A percentile compares a stretch with the other conserved stretches of the same genome.
phyloP scores from a whole-genome alignment of 2,113 vertebrate genomes.

The Toxostoma redivivum region DNA sequence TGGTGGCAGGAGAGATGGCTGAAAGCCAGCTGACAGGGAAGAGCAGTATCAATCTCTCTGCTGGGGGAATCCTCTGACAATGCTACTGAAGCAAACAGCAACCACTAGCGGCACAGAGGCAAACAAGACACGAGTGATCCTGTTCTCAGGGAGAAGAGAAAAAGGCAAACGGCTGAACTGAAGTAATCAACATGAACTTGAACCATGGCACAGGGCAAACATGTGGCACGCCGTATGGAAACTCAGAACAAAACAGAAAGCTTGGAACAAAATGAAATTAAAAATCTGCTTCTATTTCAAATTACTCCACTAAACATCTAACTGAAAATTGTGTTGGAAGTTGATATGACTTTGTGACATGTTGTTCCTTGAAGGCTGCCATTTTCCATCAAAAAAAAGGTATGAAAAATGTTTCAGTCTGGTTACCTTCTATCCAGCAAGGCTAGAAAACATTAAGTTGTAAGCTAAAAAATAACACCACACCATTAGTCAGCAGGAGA shows the following conservation, averaged over 20 bases:
- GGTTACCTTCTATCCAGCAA: constrained; percentile 2
- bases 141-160: background rate
- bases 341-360: constrained; percentile 42
- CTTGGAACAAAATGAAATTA: constrained; percentile 59
- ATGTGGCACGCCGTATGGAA: constrained; percentile 49
- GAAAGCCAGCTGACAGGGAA: constrained; percentile 43
- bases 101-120: background rate
- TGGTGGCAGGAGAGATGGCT: constrained; percentile 36
- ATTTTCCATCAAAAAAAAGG: constrained; percentile 28
- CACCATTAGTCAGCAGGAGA: background rate
- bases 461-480: background rate
- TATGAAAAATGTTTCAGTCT: background rate
- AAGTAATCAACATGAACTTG: constrained; percentile 29
- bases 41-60: background rate
- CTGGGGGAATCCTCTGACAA: constrained; percentile 14
- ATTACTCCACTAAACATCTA: constrained; percentile 27
- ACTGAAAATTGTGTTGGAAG: constrained; percentile 28
- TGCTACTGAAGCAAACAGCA: background rate
- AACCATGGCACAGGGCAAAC: constrained; percentile 41
- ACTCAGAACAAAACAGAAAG: constrained; percentile 52
- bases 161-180: constrained; percentile 20
- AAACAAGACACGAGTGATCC: background rate
- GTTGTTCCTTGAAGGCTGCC: constrained; percentile 27
- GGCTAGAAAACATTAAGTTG: background rate
- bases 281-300: constrained; percentile 56